Conservation (phyloP, 2,888 invertebrate species). For the Eudemis profundana region DNA sequence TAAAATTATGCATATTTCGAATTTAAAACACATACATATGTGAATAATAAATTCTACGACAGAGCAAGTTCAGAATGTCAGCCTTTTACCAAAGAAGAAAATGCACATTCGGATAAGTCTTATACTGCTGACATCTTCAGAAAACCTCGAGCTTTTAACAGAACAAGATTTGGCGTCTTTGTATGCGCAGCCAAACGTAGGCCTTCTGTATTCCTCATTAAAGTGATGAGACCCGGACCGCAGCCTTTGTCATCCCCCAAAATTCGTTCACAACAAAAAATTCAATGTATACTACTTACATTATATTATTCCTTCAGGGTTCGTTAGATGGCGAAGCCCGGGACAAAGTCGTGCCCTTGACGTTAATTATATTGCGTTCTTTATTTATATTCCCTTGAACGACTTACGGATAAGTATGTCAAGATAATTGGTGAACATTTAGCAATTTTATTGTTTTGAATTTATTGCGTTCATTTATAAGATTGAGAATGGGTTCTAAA, state of each 20-base stretch:
- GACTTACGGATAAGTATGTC: conserved; percentile 6
- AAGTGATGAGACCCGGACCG: conserved; percentile 33
- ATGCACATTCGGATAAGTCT: no score
- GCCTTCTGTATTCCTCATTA: conserved; percentile 34
- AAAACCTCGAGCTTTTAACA: conserved; percentile 18
- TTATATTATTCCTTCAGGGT: conserved; percentile 36
- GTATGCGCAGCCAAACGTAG: conserved; percentile 10
- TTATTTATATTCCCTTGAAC: conserved; percentile 13
- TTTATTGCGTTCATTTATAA: background rate
- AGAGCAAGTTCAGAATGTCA: background rate
- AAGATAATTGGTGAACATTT: conserved; percentile 22
- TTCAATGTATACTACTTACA: conserved; percentile 29
- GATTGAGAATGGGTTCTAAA: no score
- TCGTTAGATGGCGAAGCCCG: conserved; percentile 31
- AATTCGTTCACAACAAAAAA: conserved; percentile 32
- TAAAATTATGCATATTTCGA: no score
- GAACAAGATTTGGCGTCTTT: conserved; percentile 8
- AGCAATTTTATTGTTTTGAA: conserved; percentile 2
- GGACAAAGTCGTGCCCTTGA: conserved; percentile 19
- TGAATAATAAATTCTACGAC: no score
- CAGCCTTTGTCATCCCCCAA: conserved; percentile 24
- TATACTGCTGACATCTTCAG: no score
- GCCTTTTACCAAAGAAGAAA: no score
- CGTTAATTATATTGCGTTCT: conserved; percentile 28
- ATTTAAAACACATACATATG: no score